phyloP scores from a whole-genome alignment of 2,888 invertebrate species.

The Piscicola geometra region DNA sequence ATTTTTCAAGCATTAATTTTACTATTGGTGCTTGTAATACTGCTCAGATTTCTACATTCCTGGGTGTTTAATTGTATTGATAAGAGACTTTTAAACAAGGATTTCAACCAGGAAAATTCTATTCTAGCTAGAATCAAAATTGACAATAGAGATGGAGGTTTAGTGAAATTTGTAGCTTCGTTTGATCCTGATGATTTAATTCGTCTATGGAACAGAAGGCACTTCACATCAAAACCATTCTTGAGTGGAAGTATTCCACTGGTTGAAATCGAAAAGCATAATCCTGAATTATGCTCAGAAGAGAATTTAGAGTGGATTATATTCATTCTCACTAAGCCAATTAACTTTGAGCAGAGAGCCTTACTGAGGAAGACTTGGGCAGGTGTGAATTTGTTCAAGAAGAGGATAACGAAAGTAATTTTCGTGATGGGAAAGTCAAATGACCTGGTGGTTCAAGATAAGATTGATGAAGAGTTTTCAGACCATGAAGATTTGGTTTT shows the following conservation, averaged over 20 bases:
- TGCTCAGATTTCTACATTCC: constrained; percentile 9
- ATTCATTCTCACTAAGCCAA: constrained; percentile 45
- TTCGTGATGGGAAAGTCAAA: constrained; percentile 45
- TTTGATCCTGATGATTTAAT: constrained; percentile 32
- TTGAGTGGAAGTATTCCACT: neutral
- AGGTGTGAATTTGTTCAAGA: constrained; percentile 41
- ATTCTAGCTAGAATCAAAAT: constrained; percentile 35
- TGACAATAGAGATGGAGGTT: constrained; percentile 9
- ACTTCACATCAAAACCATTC: neutral
- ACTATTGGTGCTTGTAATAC: neutral
- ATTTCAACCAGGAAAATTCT: constrained; percentile 9
- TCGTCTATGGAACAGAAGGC: constrained; percentile 23
- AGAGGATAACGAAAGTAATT: constrained; percentile 37
- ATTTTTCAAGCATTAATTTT: neutral
- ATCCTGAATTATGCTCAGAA: constrained; percentile 35
- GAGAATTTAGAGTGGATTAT: constrained; percentile 38
- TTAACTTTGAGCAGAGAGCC: constrained; percentile 41
- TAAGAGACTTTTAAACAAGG: neutral
- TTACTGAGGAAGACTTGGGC: constrained; percentile 45
- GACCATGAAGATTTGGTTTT: constrained; percentile 45
- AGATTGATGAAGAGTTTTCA: constrained; percentile 42
- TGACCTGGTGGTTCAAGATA: constrained; percentile 37
- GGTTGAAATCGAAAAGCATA: constrained; percentile 32
- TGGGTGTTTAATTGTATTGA: neutral
- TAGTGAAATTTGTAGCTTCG: constrained; percentile 30